A percentile compares a stretch with the other conserved stretches of the same genome.
Evolutionary conservation across 2,797 vertebrate species (phyloP).

Genomic region (Heliangelus exortis): DNA sequence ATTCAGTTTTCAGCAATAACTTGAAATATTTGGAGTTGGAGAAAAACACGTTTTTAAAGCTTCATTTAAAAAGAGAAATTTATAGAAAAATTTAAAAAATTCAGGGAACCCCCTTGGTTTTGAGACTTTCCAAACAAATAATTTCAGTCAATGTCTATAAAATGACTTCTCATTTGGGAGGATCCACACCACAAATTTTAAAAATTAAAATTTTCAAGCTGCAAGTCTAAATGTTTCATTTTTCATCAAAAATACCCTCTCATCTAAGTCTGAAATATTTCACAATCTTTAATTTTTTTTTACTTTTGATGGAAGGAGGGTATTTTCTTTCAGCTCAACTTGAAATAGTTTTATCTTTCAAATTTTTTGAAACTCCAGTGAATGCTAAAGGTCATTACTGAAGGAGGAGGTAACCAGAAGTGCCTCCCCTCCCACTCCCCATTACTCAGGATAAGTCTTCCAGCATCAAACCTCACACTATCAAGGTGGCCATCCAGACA

Average conservation of each 20-base stretch:
- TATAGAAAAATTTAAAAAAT: not conserved
- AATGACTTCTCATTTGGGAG: not conserved
- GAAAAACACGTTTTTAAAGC: not conserved
- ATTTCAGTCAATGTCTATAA: not conserved
- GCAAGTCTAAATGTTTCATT: not conserved
- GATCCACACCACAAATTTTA: not conserved
- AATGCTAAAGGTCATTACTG: not conserved
- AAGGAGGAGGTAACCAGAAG: not conserved
- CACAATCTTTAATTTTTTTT: not conserved
- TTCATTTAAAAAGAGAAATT: not conserved
- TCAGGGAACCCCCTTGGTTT: not conserved
- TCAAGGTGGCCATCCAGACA: not conserved
- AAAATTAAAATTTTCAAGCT: not conserved
- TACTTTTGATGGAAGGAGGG: not conserved
- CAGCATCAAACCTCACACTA: not conserved
- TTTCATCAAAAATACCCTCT: not conserved
- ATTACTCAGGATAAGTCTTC: conserved; percentile 22
- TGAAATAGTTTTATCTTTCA: not conserved
- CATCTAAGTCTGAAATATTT: not conserved
- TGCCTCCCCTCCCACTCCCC: not conserved
- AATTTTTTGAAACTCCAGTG: not conserved
- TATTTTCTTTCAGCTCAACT: not conserved
- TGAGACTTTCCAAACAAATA: not conserved
- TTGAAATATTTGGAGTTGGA: not conserved
- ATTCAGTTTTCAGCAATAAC: not conserved